Evolutionary conservation across 1,140 invertebrate species (phyloP).

Genomic region (Lucilia sericata): DNA sequence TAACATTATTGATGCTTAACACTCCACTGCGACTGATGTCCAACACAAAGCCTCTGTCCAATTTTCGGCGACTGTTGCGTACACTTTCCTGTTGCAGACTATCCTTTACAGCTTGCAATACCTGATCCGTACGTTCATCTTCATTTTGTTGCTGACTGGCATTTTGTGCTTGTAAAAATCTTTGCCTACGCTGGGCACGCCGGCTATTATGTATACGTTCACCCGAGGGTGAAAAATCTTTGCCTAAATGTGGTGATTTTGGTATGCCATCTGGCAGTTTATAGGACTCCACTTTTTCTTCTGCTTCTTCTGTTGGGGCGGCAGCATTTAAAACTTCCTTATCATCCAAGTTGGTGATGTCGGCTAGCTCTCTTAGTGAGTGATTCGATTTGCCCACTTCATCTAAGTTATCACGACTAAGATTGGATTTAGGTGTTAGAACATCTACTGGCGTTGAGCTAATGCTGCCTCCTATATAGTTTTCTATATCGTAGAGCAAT

Average conservation of each 20-base stretch:
- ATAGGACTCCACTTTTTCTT: constrained; percentile 6
- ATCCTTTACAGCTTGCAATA: constrained; percentile 56
- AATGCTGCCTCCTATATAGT: constrained; percentile 72
- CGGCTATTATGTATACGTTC: constrained; percentile 64
- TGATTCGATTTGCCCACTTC: constrained; percentile 41
- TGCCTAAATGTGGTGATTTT: constrained; percentile 65
- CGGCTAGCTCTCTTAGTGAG: background rate
- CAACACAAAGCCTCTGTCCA: constrained; percentile 64
- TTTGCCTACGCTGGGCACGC: constrained; percentile 60
- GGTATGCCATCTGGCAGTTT: constrained; percentile 61
- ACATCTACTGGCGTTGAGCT: constrained; percentile 62
- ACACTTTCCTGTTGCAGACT: constrained; percentile 48
- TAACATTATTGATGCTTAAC: constrained; percentile 61
- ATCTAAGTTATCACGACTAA: constrained; percentile 59
- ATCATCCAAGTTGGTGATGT: background rate
- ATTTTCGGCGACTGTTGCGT: constrained; percentile 60
- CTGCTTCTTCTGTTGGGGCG: constrained; percentile 23
- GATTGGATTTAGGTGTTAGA: constrained; percentile 61
- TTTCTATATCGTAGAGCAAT: constrained; percentile 78
- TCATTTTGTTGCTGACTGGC: constrained; percentile 54
- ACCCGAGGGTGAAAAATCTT: constrained; percentile 66
- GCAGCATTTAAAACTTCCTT: constrained; percentile 11
- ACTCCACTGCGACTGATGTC: constrained; percentile 60
- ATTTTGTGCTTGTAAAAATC: constrained; percentile 57
- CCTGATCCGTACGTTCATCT: constrained; percentile 59